Conservation (phyloP, 2,113 vertebrate species). For the Tragelaphus strepsiceros region DNA sequence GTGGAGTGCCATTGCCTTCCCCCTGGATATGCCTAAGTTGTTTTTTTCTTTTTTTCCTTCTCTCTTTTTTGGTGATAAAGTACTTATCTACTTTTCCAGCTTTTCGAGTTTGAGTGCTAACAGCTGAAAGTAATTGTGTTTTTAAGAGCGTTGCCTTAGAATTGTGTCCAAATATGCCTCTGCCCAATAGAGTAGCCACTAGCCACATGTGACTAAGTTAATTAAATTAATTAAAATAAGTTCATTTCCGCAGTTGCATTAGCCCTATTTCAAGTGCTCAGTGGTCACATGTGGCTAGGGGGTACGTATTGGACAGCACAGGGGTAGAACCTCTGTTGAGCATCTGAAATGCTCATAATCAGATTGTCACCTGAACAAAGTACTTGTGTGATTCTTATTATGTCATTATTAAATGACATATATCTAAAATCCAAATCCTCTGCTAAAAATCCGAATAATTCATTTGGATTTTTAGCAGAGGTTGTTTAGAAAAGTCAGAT, state of each 20-base stretch:
- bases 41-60: background rate
- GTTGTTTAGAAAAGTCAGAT: background rate
- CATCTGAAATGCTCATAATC: background rate
- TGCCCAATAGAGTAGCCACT: background rate
- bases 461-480: background rate
- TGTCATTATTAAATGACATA: background rate
- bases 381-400: background rate
- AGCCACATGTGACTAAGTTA: background rate
- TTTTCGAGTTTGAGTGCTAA: background rate
- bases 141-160: background rate
- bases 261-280: background rate
- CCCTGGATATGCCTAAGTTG: background rate
- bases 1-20: too few species aligned
- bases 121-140: background rate
- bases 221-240: background rate
- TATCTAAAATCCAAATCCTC: too few species aligned
- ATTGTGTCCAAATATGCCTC: background rate
- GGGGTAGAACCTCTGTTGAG: background rate
- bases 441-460: background rate
- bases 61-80: background rate
- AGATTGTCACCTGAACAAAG: background rate
- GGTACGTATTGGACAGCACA: background rate
- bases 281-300: background rate
- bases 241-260: background rate
- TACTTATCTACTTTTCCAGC: background rate